Percentiles rank a stretch among this genome's conserved stretches.
phyloP scores from a whole-genome alignment of 2,113 vertebrate species.

The Dryoscopus gambensis region DNA sequence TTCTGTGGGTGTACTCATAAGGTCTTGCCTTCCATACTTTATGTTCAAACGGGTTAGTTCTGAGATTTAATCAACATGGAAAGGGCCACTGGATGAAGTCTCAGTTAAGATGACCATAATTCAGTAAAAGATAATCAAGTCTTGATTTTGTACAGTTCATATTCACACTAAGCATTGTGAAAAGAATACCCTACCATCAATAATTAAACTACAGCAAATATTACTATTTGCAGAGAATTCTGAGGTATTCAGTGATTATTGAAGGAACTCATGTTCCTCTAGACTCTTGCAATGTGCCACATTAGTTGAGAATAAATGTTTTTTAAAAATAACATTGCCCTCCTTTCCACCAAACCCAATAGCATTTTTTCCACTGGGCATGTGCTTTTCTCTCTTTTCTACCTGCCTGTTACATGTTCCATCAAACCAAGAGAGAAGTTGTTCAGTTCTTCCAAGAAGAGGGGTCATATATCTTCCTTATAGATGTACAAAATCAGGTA shows the following conservation, averaged over 20 bases:
- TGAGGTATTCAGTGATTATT: not conserved
- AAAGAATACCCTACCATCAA: not conserved
- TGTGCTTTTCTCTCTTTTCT: not conserved
- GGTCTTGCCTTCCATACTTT: not conserved
- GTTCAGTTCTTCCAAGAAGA: not conserved
- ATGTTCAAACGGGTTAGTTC: not conserved
- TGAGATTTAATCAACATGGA: not conserved
- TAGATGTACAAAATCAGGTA: not conserved
- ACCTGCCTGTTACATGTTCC: not conserved
- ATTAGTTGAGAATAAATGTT: not conserved
- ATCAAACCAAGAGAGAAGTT: not conserved
- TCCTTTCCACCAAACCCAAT: not conserved
- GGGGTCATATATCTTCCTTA: constrained; percentile 7
- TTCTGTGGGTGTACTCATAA: not conserved
- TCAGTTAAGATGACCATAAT: not conserved
- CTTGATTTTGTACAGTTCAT: not conserved
- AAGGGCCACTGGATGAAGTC: not conserved
- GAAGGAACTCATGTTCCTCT: not conserved
- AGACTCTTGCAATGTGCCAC: not conserved
- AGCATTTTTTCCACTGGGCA: not conserved
- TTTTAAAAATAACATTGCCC: not conserved
- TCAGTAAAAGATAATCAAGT: not conserved
- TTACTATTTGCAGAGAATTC: not conserved
- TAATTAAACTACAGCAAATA: not conserved
- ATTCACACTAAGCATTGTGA: not conserved